Evolutionary conservation across 2,888 invertebrate genomes (phyloP), one percentile per base, ranked within the genome.

Genomic region (Eupeodes luniger): DNA sequence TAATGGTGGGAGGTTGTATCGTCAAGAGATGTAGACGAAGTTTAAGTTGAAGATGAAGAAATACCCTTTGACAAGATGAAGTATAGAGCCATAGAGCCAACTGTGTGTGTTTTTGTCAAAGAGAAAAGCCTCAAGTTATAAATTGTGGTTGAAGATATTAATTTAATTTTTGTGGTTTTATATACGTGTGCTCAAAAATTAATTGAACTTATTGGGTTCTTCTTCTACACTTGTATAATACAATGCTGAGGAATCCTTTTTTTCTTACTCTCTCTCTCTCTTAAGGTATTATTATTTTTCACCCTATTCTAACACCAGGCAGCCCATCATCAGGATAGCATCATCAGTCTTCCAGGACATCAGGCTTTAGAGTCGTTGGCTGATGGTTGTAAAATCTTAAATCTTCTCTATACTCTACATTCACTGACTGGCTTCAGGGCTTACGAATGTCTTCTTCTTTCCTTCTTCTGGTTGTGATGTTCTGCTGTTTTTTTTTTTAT

Each of bases 121-220:
- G 57, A 69, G 74, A 80, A 87, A 67, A 53, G 81, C 67, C 76
- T 67, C 61, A 86, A 80, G 59, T 77, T 81, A 81, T 89, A 19
- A 19, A 81, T 78, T 89, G 84, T 76, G 84, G 87, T 70, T 70
- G 69, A 70, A 69, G 82, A 81, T 85, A 88, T 89, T 89, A 87
- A 88, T 85, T 89, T 89, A 89, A 89, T 89, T 89, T 89, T 89
- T 89, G 89, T 80, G 89, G 89, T 19, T 85, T 89, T 89, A 81
- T 87, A 57, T 9, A 84, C 78, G 84, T 72, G 89, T 81, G 87
- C 87, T 89, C 81, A 85, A 85, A 89, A 87, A 89, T 89, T 89
- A 89, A 89, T 89, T 89, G 89, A 89, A 88, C 89, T 84, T 87
- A 80, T 74, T 76, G 83, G 70, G 75, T 69, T 82, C 79, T 78